A percentile compares a stretch with the other conserved stretches of the same genome.
Conservation (phyloP, 2,113 vertebrate species). For the Platichthys flesus region DNA sequence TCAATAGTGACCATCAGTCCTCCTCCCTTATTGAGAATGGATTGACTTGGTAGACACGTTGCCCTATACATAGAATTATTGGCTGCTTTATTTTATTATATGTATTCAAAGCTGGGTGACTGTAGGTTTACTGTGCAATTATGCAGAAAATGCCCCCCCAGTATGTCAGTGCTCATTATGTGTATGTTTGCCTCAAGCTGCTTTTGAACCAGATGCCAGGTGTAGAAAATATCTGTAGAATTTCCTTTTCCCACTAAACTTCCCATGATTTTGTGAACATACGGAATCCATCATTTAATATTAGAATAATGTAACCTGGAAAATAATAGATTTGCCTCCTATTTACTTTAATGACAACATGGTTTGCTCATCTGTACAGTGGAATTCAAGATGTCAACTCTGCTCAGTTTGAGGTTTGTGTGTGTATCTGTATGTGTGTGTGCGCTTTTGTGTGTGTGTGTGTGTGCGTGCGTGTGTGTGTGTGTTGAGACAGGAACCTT, state of each 20-base stretch:
- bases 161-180: background rate
- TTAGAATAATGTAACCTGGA: slow-evolving; percentile 1
- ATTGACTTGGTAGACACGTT: background rate
- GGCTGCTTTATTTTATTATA: no score
- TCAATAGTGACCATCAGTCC: background rate
- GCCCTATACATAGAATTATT: no score
- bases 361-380: background rate
- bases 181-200: background rate
- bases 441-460: slow-evolving; percentile 55
- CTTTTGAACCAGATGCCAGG: background rate
- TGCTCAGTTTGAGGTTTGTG: slow-evolving; percentile 40
- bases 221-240: slow-evolving; percentile 5
- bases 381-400: slow-evolving; percentile 33
- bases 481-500: slow-evolving; percentile 87
- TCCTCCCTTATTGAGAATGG: background rate
- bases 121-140: background rate
- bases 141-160: background rate
- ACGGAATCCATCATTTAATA: background rate
- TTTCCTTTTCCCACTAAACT: no score
- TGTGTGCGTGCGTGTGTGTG: slow-evolving; percentile 31
- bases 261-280: background rate
- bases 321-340: background rate
- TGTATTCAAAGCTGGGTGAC: no score
- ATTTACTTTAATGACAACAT: background rate
- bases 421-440: slow-evolving; percentile 33